Evolutionary conservation across 2,888 invertebrate species (phyloP).

Genomic region (Rotaria macrura): DNA sequence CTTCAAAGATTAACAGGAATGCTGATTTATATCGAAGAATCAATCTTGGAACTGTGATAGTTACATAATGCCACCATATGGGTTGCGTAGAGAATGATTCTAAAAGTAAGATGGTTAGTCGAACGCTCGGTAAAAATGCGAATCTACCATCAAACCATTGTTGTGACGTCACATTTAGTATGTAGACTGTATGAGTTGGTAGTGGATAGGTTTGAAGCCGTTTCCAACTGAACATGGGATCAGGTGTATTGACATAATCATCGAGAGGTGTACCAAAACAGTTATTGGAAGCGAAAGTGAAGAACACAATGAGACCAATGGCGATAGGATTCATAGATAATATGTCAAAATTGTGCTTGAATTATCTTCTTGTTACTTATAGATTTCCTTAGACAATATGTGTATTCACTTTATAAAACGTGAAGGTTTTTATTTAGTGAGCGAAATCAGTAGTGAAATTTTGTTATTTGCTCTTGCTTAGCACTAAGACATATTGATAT

Average conservation of each 20-base stretch:
- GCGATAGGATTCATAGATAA: not conserved
- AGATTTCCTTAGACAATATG: no score
- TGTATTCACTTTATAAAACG: no score
- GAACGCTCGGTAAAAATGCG: not conserved
- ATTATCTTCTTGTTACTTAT: no score
- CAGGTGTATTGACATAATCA: constrained; percentile 30
- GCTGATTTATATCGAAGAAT: constrained; percentile 34
- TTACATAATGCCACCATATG: constrained; percentile 37
- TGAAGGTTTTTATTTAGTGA: no score
- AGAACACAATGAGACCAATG: not conserved
- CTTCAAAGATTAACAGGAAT: constrained; percentile 34
- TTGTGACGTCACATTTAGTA: not conserved
- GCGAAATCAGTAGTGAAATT: no score
- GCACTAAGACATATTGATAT: no score
- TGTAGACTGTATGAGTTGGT: constrained; percentile 22
- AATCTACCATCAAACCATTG: not conserved
- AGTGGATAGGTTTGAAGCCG: constrained; percentile 29
- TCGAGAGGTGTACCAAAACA: constrained; percentile 27
- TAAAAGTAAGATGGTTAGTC: not conserved
- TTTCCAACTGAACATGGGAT: constrained; percentile 23
- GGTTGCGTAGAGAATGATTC: constrained; percentile 26
- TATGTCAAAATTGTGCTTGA: not conserved
- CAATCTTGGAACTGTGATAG: constrained; percentile 34
- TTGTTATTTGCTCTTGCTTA: no score
- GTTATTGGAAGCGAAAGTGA: not conserved